Evolutionary conservation across 2,888 invertebrate species (phyloP).

Genomic region (Acronicta aceris): DNA sequence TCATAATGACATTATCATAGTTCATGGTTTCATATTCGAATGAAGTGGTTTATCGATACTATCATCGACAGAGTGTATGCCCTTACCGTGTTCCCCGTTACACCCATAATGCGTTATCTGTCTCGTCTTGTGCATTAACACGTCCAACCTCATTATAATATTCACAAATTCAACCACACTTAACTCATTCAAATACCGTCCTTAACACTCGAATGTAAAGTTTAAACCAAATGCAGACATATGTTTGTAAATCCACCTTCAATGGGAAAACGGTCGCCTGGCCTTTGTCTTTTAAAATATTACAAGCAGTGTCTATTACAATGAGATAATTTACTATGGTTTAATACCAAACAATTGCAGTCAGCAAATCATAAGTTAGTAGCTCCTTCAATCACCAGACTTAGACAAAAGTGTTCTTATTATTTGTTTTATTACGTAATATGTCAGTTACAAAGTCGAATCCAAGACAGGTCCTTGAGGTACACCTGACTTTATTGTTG

Average conservation of each 20-base stretch:
- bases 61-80: constrained; percentile 24
- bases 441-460: too few species aligned
- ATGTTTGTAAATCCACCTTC: constrained; percentile 20
- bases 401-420: too few species aligned
- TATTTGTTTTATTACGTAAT: too few species aligned
- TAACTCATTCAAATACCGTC: constrained; percentile 25
- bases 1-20: neutral
- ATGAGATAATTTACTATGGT: neutral
- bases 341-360: neutral
- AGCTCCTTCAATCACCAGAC: too few species aligned
- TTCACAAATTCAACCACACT: constrained; percentile 47
- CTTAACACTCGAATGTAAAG: constrained; percentile 10
- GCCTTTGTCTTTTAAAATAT: constrained; percentile 43
- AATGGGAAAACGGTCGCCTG: constrained; percentile 51
- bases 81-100: constrained; percentile 66
- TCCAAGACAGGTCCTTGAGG: too few species aligned
- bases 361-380: too few species aligned
- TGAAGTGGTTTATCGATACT: constrained; percentile 43
- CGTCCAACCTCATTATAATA: constrained; percentile 81
- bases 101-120: constrained; percentile 77
- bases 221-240: constrained; percentile 6
- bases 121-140: constrained; percentile 81
- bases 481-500: too few species aligned
- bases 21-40: neutral
- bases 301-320: constrained; percentile 20